Percentiles rank a stretch among this genome's conserved stretches.
Conservation (phyloP, 2,797 vertebrate genomes). For the Gila robusta region DNA sequence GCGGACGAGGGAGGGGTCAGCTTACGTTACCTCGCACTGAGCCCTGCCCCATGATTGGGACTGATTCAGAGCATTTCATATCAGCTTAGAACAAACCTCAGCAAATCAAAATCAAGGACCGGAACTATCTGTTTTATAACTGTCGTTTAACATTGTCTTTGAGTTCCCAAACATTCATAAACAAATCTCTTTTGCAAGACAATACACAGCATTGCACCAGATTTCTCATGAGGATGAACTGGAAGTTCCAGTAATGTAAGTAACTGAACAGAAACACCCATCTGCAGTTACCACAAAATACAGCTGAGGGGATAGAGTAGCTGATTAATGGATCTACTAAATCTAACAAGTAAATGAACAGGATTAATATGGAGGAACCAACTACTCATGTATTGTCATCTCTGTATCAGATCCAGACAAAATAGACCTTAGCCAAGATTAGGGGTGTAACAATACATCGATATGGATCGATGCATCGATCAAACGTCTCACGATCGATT, state of each 20-base stretch:
- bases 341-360: background rate
- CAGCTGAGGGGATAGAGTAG: background rate
- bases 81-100: background rate
- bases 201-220: background rate
- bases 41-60: background rate
- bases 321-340: background rate
- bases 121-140: background rate
- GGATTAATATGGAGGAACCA: background rate
- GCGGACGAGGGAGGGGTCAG: no score
- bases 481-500: no score
- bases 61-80: background rate
- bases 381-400: background rate
- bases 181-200: background rate
- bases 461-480: no score
- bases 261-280: constrained; percentile 6
- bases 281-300: background rate
- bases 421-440: background rate
- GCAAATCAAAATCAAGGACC: background rate
- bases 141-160: background rate
- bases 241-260: constrained; percentile 17
- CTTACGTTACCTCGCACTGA: no score
- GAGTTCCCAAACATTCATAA: background rate
- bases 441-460: no score
- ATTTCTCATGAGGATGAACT: background rate
- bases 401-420: background rate